A percentile compares a stretch with the other conserved stretches of the same genome.
Conservation (phyloP, 2,797 vertebrate genomes). For the Tangara arthus region DNA sequence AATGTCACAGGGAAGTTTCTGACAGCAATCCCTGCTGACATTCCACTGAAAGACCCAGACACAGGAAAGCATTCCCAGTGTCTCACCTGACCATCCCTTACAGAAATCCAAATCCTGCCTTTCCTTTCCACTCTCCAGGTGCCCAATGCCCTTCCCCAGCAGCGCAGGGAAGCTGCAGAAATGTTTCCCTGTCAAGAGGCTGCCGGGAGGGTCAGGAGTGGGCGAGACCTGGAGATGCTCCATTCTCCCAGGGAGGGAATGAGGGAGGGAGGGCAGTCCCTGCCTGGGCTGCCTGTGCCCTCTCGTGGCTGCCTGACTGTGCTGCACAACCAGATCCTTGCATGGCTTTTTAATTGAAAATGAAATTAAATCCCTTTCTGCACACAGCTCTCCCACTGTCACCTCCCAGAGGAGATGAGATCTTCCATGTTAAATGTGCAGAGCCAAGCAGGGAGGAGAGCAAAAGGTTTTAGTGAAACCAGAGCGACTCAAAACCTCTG, state of each 20-base stretch:
- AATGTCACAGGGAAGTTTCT: background rate
- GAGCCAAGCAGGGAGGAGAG: background rate
- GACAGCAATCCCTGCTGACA: background rate
- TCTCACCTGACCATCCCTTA: background rate
- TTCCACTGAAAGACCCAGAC: background rate
- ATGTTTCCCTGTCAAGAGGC: background rate
- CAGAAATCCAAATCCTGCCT: background rate
- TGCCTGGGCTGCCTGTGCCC: background rate
- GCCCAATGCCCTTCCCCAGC: background rate
- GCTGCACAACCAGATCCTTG: background rate
- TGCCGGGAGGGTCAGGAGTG: background rate
- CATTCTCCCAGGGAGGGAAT: rapidly evolving
- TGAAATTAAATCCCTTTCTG: background rate
- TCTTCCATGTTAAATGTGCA: rapidly evolving
- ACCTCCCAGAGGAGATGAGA: background rate
- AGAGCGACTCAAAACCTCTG: background rate
- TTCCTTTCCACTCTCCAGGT: background rate
- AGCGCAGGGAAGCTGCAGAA: background rate
- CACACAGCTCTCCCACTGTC: background rate
- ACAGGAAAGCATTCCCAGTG: background rate
- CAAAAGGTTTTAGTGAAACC: background rate
- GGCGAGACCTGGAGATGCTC: background rate
- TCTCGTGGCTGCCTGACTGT: background rate
- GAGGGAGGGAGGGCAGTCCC: no score
- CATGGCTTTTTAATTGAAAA: rapidly evolving